Conservation (phyloP, 2,888 invertebrate genomes). For the Acrocyrtus sp. region DNA sequence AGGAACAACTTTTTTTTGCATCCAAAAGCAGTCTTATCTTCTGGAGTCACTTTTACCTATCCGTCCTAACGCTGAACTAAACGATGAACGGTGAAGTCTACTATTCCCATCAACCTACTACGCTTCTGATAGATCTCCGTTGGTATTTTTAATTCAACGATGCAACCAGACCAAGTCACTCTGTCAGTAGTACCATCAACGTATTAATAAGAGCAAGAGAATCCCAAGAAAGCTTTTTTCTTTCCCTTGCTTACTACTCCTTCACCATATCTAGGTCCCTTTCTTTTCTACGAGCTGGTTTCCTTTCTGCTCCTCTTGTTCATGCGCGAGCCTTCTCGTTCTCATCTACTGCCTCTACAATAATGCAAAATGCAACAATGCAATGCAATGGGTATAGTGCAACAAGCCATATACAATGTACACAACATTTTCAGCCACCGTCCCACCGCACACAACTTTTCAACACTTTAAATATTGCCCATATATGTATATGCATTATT, state of each 20-base stretch:
- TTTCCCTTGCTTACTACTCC: conserved; percentile 16
- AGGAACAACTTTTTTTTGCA: too few relatives aligned
- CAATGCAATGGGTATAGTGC: neutral
- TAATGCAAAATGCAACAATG: neutral
- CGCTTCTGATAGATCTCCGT: neutral
- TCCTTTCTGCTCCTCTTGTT: conserved; percentile 6
- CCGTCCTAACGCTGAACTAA: neutral
- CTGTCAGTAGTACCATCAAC: conserved; percentile 34
- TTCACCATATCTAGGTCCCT: conserved; percentile 42
- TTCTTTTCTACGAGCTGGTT: conserved; percentile 45
- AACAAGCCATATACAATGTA: neutral
- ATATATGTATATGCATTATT: neutral
- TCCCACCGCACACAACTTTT: neutral
- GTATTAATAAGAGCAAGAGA: conserved; percentile 39
- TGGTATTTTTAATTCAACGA: neutral
- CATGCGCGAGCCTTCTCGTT: neutral
- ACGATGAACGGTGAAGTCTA: too few relatives aligned
- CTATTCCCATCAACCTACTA: too few relatives aligned
- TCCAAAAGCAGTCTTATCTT: neutral
- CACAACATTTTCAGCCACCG: neutral
- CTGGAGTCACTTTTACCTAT: neutral
- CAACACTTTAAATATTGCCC: neutral
- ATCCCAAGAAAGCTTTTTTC: conserved; percentile 40
- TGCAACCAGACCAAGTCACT: conserved; percentile 23
- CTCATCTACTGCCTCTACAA: too few relatives aligned